These are phyloP conservation scores for Epinephelus fuscoguttatus DNA, from an alignment of 2,113 vertebrate genomes.

Conservation along the genomic window DNA sequence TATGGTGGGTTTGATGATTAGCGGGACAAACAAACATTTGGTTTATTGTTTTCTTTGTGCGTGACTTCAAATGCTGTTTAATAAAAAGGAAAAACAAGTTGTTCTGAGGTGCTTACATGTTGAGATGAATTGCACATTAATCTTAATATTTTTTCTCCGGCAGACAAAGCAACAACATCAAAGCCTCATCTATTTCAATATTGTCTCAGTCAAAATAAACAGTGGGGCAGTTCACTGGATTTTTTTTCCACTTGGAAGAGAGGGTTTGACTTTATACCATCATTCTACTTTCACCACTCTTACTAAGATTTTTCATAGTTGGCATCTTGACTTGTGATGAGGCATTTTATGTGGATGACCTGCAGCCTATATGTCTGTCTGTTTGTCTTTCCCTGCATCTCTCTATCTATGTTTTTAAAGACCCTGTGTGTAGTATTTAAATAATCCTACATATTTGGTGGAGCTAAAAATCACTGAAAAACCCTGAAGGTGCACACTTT, in stretches of 20 bases:
- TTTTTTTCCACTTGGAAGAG: background rate
- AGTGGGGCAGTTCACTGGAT: background rate
- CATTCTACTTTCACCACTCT: background rate
- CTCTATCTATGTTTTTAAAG: background rate
- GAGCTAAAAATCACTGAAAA: background rate
- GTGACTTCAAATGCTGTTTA: background rate
- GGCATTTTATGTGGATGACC: background rate
- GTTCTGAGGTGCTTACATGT: background rate
- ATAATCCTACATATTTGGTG: background rate
- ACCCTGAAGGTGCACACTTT: too few species aligned
- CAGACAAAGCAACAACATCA: constrained; percentile 35
- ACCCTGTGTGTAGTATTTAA: background rate
- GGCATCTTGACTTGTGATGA: constrained; percentile 8
- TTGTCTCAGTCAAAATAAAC: background rate
- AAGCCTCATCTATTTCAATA: constrained; percentile 48
- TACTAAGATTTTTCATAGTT: background rate
- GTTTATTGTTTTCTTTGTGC: background rate
- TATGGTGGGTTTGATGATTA: background rate
- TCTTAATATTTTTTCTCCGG: constrained; percentile 9
- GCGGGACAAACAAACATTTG: background rate
- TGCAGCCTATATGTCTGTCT: background rate
- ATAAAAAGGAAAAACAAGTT: background rate
- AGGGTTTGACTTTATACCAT: background rate
- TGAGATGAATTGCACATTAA: constrained; percentile 11
- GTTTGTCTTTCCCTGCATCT: background rate